A percentile compares a stretch with the other conserved stretches of the same genome.
Conservation (phyloP, 1,140 invertebrate genomes). For the Aphidius ervi region DNA sequence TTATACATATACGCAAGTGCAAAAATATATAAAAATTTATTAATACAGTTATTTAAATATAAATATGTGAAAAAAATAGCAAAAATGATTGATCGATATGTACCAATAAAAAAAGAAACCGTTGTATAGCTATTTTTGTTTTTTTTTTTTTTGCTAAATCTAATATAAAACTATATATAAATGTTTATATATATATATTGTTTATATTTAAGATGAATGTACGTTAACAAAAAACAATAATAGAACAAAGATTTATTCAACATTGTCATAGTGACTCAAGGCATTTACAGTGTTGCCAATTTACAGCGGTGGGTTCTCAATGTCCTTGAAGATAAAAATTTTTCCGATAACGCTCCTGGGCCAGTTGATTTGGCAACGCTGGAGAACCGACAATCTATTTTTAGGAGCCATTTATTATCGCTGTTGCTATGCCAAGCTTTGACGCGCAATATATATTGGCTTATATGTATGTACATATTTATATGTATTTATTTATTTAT, state of each 20-base stretch:
- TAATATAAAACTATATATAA: too few relatives aligned
- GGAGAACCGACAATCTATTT: conserved; percentile 34
- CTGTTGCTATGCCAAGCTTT: conserved; percentile 41
- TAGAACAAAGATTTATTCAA: conserved; percentile 21
- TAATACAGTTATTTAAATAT: conserved; percentile 21
- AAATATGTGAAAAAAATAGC: conserved; percentile 22
- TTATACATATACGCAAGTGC: not conserved
- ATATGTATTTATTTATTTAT: too few relatives aligned
- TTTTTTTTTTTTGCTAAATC: too few relatives aligned
- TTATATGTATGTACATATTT: too few relatives aligned
- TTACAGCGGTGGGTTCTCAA: conserved; percentile 8
- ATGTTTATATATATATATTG: too few relatives aligned
- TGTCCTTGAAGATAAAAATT: conserved; percentile 29
- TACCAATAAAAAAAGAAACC: not conserved
- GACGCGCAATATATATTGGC: conserved; percentile 22
- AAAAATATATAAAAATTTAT: not conserved
- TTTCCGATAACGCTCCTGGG: conserved; percentile 24
- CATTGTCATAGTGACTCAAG: conserved; percentile 1
- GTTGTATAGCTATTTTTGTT: not conserved
- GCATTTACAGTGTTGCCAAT: conserved; percentile 31
- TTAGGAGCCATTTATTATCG: conserved; percentile 31
- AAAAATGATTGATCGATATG: conserved; percentile 33
- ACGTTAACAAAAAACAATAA: conserved; percentile 10
- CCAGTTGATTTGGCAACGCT: conserved; percentile 41
- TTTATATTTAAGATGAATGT: too few relatives aligned